phyloP scores from a whole-genome alignment of 2,113 vertebrate genomes.

The Urocolius indicus region DNA sequence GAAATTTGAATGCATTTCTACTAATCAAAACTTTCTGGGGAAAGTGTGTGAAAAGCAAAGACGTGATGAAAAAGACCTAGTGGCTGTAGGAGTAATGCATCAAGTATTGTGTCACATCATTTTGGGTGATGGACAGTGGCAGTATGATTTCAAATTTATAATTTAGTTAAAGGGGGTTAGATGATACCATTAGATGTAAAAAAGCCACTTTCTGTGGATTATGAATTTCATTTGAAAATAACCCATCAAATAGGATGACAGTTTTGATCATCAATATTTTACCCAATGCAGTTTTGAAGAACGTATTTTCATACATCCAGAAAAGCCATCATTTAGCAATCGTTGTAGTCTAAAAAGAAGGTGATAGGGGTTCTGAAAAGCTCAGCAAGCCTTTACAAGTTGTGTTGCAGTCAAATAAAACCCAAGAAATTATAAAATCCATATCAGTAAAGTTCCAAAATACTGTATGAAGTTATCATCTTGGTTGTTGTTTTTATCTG shows the following conservation, averaged over 20 bases:
- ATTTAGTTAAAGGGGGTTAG: not conserved
- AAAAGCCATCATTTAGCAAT: not conserved
- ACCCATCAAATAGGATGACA: not conserved
- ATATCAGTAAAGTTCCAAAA: not conserved
- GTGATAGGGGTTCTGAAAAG: not conserved
- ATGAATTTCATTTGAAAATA: not conserved
- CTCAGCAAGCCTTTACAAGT: not conserved
- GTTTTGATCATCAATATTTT: not conserved
- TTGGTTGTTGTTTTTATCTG: not conserved
- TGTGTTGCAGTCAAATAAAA: not conserved
- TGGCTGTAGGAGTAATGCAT: not conserved
- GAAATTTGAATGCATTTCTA: not conserved
- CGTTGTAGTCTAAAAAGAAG: not conserved
- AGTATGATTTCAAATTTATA: not conserved
- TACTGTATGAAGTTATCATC: not conserved
- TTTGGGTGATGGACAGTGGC: conserved; percentile 4
- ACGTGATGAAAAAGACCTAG: conserved; percentile 2
- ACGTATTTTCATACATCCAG: not conserved
- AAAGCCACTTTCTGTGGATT: not conserved
- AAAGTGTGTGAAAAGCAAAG: conserved; percentile 3
- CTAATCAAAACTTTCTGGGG: not conserved
- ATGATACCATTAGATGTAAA: not conserved
- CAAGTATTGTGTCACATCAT: not conserved
- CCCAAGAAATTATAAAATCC: not conserved
- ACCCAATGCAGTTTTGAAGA: not conserved